Conservation (phyloP, 2,113 vertebrate genomes). For the Boleophthalmus pectinirostris region DNA sequence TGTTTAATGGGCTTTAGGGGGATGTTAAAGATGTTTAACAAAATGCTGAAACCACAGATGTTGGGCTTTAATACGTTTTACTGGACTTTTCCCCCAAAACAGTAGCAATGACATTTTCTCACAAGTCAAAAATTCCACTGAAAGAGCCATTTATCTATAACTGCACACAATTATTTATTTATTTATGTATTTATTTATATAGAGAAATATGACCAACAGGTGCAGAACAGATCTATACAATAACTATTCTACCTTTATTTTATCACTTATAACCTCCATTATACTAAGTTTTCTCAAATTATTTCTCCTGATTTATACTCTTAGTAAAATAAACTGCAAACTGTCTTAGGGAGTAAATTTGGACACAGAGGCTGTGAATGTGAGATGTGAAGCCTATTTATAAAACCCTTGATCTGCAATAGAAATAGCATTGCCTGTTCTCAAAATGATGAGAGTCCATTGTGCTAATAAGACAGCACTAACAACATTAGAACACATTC, state of each 20-base stretch:
- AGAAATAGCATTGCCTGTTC: neutral
- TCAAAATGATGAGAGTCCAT: neutral
- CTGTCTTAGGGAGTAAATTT: neutral
- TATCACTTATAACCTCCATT: too few species aligned
- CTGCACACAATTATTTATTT: neutral
- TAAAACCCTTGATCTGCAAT: constrained; percentile 4
- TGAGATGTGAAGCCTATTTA: constrained; percentile 4
- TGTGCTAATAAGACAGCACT: neutral
- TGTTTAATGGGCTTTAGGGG: constrained; percentile 4
- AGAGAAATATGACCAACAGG: neutral
- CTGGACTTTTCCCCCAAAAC: neutral
- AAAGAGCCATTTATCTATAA: neutral
- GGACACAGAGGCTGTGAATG: constrained; percentile 1
- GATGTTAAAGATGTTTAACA: neutral
- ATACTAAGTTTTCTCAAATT: neutral
- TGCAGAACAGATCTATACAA: neutral
- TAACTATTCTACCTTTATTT: too few species aligned
- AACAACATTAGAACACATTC: neutral
- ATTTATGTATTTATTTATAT: too few species aligned
- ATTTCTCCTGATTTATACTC: neutral
- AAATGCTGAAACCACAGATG: neutral
- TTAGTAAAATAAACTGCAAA: neutral
- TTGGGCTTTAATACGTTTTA: neutral
- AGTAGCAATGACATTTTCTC: neutral
- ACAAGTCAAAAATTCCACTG: too few species aligned